A percentile compares a stretch with the other conserved stretches of the same genome.
These are phyloP conservation scores for Hystrix brachyura DNA, from an alignment of 2,113 vertebrate species.

Conservation along the genomic window DNA sequence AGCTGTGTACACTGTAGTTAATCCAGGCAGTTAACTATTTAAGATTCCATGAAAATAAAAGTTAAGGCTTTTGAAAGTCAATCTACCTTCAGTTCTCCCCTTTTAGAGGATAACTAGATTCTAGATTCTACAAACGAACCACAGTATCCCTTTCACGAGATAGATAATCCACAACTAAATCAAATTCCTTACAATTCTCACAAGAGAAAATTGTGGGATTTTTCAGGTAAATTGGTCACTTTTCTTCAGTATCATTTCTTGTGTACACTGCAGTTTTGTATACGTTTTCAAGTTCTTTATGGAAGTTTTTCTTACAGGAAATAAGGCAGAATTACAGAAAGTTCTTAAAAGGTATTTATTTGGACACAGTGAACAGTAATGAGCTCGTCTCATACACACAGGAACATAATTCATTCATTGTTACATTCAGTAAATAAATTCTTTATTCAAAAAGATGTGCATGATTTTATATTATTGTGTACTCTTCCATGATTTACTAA, in stretches of 20 bases:
- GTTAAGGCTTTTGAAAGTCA: background rate
- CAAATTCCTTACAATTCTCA: background rate
- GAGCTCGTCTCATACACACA: background rate
- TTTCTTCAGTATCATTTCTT: background rate
- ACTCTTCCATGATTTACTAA: background rate
- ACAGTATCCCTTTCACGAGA: background rate
- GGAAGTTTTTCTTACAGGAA: background rate
- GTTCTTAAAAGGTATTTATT: background rate
- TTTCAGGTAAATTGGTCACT: conserved; percentile 23
- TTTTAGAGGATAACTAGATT: background rate
- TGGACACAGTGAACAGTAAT: background rate
- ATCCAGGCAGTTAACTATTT: background rate
- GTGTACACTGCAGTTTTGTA: background rate
- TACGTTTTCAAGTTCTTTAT: background rate
- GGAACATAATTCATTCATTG: background rate
- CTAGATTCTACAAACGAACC: background rate
- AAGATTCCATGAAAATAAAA: background rate
- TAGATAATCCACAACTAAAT: conserved; percentile 10
- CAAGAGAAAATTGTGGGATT: background rate
- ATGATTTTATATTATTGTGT: background rate
- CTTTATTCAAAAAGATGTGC: background rate
- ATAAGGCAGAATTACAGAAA: background rate
- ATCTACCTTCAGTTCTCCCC: background rate
- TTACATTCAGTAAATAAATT: conserved; percentile 13
- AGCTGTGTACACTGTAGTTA: background rate